Conservation (phyloP, 2,113 vertebrate genomes). For the Tonatia bakeri region DNA sequence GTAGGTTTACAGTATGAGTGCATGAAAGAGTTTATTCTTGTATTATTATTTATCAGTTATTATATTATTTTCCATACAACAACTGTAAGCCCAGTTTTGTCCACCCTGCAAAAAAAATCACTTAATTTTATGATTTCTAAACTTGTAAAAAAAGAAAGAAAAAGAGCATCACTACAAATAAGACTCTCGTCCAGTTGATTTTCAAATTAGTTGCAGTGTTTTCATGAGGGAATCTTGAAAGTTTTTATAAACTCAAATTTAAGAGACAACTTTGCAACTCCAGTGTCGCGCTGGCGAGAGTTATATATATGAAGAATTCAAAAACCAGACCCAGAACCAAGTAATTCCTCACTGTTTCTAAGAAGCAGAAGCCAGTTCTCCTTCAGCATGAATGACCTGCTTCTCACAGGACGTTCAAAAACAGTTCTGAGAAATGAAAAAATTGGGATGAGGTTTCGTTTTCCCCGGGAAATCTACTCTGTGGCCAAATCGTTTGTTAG, state of each 20-base stretch:
- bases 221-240: background rate
- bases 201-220: background rate
- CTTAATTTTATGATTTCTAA: background rate
- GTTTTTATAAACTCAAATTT: conserved; percentile 15
- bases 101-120: background rate
- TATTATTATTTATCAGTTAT: no score
- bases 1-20: no score
- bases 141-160: background rate
- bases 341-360: background rate
- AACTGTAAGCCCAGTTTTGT: no score
- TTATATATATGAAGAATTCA: background rate
- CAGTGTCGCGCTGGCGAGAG: background rate
- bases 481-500: conserved; percentile 60
- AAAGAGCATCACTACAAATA: background rate
- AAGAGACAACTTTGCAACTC: background rate
- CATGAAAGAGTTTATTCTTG: no score
- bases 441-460: background rate
- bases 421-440: conserved; percentile 49
- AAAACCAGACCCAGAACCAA: background rate
- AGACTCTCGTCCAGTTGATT: background rate
- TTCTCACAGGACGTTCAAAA: conserved; percentile 17
- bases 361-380: conserved; percentile 12
- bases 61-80: no score
- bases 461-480: background rate
- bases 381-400: conserved; percentile 23